Base-by-base conservation (phyloP, 1,140 invertebrate species). In the Pectinophora gossypiella region DNA sequence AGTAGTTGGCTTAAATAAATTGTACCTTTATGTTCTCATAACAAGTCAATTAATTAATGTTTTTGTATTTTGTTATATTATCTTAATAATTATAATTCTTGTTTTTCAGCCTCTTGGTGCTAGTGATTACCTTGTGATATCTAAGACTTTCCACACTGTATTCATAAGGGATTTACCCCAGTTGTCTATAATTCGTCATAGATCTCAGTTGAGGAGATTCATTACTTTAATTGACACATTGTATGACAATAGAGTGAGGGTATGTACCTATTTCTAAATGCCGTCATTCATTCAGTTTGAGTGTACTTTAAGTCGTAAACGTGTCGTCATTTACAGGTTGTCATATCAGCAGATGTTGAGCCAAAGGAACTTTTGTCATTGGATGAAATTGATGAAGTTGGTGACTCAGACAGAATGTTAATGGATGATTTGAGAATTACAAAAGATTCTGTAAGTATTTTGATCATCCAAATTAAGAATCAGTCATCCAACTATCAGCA, bases 221-320 rank as follows among this genome's bases (percentile, higher is more conserved):
- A 99, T 99, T 51, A 99, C 96, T 2, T 88, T 99, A 0, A 98
- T 99, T 68, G 98, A 99, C 77, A 98, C 97, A 0, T 89, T 99
- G 0, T 99, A 99, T 85, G 98, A 99, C 81, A 95, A 97, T 70
- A 94, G 92, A 89, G 95, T 97, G 51, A 81, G 91, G 65, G 90
- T 92, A 61, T 84, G 89, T 73, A 65, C n/a, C 15, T 3, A 18
- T 13, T 40, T 15, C 36, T 32, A n/a, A 32, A 32, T n/a, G n/a
- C 9, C 9, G 27, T n/a, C n/a, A n/a, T 32, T 32, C 9, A 32
- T 32, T 32, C 9, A 32, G n/a, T 32, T 9, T 32, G 2, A 32
- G 1, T 12, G 27, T 32, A 32, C 27, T 32, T 32, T 32, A 32
- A 2, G 27, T n/a, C 6, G 9, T 32, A n/a, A 32, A 32, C n/a